Evolutionary conservation across 2,888 invertebrate genomes (phyloP).

Genomic region (Tinea pellionella): DNA sequence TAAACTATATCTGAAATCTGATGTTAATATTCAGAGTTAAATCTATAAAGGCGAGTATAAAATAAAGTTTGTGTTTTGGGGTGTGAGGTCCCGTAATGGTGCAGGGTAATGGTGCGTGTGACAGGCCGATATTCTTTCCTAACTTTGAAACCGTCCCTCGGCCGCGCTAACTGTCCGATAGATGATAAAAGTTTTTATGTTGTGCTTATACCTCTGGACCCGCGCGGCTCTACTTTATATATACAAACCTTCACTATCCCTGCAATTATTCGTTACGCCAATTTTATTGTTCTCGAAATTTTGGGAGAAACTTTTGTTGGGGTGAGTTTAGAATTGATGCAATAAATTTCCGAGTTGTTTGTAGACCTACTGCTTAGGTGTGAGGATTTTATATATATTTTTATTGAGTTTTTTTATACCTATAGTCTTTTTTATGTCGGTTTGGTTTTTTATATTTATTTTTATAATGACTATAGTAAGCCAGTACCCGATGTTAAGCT

Average conservation of each 20-base stretch:
- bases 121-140: slow-evolving; percentile 43
- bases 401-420: neutral
- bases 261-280: slow-evolving; percentile 4
- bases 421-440: too few species aligned
- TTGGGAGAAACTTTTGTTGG: neutral
- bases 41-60: slow-evolving; percentile 10
- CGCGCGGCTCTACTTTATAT: slow-evolving; percentile 3
- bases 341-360: neutral
- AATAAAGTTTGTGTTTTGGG: slow-evolving; percentile 9
- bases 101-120: slow-evolving; percentile 50
- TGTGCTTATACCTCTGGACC: slow-evolving; percentile 39
- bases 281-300: neutral
- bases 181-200: slow-evolving; percentile 64
- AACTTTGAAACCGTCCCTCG: slow-evolving; percentile 32
- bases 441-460: too few species aligned
- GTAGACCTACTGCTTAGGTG: neutral
- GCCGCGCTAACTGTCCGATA: slow-evolving; percentile 32
- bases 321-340: slow-evolving; percentile 1
- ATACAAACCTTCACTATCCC: neutral
- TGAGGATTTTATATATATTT: neutral
- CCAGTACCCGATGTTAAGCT: too few species aligned
- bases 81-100: slow-evolving; percentile 6
- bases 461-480: too few species aligned
- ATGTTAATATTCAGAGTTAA: slow-evolving; percentile 2
- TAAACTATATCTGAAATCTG: slow-evolving; percentile 2